Evolutionary conservation across 2,888 invertebrate genomes (phyloP), one percentile per base, ranked within the genome.

Genomic region (Phaonia tiefii): DNA sequence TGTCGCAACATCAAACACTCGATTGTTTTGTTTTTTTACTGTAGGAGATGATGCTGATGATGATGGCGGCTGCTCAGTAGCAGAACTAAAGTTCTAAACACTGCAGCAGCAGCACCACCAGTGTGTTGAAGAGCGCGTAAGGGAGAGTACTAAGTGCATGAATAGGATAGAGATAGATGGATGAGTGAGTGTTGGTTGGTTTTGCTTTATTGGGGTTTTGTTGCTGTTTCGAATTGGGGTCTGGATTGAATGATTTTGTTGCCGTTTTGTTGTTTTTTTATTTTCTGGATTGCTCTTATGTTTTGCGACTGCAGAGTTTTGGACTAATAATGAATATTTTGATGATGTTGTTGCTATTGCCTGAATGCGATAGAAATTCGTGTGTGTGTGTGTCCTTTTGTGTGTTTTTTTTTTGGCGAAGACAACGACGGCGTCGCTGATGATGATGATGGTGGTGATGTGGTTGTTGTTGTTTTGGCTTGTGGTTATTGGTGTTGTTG

Each of bases 321-420:
- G 51, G 39, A 67, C 66, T 66, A 75, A 74, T 44, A 49, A 31
- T 31, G 37, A 56, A 39, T 54, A 54, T 25, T n/a, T 25, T 22
- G 54, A 2, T 22, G 0, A 22, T 54, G 54, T 54, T 54, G 54
- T 54, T 54, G 54, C 25, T 54, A 25, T 3, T 20, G 22, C n/a
- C n/a, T n/a, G n/a, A n/a, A n/a, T n/a, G 8, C 25, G 25, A 8
- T 31, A 8, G 31, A 5, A n/a, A 31, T 31, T 31, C 4, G 31
- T 8, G 3, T 3, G 31, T 31, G 31, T 8, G 31, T 3, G 3
- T 31, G 3, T 31, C 31, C 8, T 5, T 8, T 3, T 31, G 31
- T 31, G 31, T 31, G 31, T 31, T 3, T 31, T 3, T 31, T 31
- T 31, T 31, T 3, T 31, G 3, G 3, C 8, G 31, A 31, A 3